A percentile compares a stretch with the other conserved stretches of the same genome.
These are phyloP conservation scores for Xiphias gladius DNA, from an alignment of 2,113 vertebrate genomes.

Conservation along the genomic window DNA sequence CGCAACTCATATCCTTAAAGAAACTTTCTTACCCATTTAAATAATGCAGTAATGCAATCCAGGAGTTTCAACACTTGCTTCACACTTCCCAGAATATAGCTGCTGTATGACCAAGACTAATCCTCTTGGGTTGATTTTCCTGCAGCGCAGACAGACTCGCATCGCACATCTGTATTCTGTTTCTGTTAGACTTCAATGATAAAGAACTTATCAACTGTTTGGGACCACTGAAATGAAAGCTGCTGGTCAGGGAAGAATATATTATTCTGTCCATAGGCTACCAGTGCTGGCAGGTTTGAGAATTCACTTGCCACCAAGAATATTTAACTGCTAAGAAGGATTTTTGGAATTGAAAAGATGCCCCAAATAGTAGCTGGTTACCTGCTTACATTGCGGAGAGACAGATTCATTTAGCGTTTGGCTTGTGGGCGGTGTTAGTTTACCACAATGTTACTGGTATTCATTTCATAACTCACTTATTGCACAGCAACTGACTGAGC, in stretches of 20 bases:
- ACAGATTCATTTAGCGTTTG: not conserved
- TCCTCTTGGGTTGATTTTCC: not conserved
- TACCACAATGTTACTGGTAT: not conserved
- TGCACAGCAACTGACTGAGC: not conserved
- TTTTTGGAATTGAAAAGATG: not conserved
- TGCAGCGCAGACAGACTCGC: not conserved
- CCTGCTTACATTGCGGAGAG: not conserved
- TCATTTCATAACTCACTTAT: conserved; percentile 3
- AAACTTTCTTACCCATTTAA: not conserved
- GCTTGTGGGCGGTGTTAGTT: no score
- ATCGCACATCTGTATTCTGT: not conserved
- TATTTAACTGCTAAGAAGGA: not conserved
- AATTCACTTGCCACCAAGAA: no score
- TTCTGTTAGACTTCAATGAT: not conserved
- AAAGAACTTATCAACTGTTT: not conserved
- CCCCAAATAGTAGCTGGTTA: not conserved
- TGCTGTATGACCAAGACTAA: not conserved
- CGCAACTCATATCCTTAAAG: not conserved
- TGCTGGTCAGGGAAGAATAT: not conserved
- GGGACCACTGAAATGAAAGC: not conserved
- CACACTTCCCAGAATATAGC: conserved; percentile 33
- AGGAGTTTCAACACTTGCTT: conserved; percentile 1
- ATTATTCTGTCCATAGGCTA: no score
- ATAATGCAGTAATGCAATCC: not conserved
- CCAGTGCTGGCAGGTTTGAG: no score